Base-by-base conservation (phyloP, 2,888 invertebrate species). In the Steinernema carpocapsae region DNA sequence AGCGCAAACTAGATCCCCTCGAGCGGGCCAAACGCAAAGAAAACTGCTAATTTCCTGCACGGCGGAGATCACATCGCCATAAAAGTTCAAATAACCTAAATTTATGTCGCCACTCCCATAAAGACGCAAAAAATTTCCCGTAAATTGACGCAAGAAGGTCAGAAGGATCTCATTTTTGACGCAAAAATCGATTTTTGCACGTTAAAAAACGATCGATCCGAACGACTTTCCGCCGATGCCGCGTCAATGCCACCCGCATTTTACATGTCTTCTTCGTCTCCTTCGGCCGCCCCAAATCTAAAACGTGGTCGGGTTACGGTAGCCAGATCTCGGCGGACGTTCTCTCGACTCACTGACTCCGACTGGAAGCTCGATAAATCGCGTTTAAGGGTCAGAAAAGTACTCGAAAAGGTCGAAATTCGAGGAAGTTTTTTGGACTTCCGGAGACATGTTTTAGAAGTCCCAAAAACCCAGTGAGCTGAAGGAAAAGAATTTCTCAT, bases 21-120 rank as follows among this genome's bases (percentile, higher is more conserved):
- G n/a, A n/a, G n/a, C n/a, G n/a, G n/a, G n/a, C n/a, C n/a, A n/a
- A n/a, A n/a, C n/a, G n/a, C n/a, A n/a, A n/a, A n/a, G n/a, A n/a
- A n/a, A n/a, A n/a, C n/a, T n/a, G n/a, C n/a, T n/a, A n/a, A n/a
- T n/a, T n/a, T n/a, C n/a, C n/a, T n/a, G n/a, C n/a, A n/a, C n/a
- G n/a, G n/a, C n/a, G n/a, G n/a, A n/a, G n/a, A n/a, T n/a, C n/a
- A n/a, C n/a, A 56, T 22, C 12, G 56, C 56, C 12, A 56, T 56
- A 56, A 56, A 56, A 56, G 56, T 56, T 56, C 56, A 26, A 56
- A 56, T 56, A 56, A 56, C 56, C 56, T 56, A 56, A 56, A 56
- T 56, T 56, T 56, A 56, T 56, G 56, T 56, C 56, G 56, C 56
- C 56, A 56, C 56, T 26, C 56, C 56, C 56, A 56, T 56, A 56